These are phyloP conservation scores for Palythoa grandiflora DNA, from an alignment of 92 coral and sea anemone genomes.

Conservation along the genomic window DNA sequence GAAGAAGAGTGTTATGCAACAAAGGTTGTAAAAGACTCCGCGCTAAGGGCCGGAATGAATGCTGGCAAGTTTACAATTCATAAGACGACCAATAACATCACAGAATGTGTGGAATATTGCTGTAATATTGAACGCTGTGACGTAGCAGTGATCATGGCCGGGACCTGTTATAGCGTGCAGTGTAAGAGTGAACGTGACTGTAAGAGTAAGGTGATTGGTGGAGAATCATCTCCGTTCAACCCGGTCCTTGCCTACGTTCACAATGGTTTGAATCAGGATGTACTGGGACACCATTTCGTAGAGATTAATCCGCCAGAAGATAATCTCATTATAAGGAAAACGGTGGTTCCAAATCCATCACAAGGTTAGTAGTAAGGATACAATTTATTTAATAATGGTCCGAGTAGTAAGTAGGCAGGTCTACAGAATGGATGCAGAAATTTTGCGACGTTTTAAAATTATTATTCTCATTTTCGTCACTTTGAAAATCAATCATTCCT, in stretches of 20 bases:
- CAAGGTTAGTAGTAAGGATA: conserved; percentile 42
- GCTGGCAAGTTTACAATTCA: conserved; percentile 64
- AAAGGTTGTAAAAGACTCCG: conserved; percentile 34
- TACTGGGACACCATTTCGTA: conserved; percentile 20
- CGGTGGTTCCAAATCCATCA: conserved; percentile 61
- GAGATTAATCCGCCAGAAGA: conserved; percentile 11
- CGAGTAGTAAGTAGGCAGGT: too few relatives aligned
- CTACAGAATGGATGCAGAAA: too few relatives aligned
- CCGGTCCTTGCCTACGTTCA: conserved; percentile 53
- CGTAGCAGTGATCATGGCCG: conserved; percentile 67
- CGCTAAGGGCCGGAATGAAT: conserved; percentile 60
- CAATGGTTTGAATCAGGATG: conserved; percentile 20
- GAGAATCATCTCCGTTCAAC: conserved; percentile 29
- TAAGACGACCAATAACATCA: conserved; percentile 51
- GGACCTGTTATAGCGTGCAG: conserved; percentile 67
- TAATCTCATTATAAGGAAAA: conserved; percentile 54
- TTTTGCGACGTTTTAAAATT: too few relatives aligned
- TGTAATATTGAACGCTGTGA: conserved; percentile 62
- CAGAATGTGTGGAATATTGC: conserved; percentile 53
- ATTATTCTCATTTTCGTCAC: too few relatives aligned
- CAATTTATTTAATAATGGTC: not conserved
- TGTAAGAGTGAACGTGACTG: conserved; percentile 59
- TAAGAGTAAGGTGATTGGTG: conserved; percentile 38
- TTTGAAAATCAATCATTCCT: too few relatives aligned
- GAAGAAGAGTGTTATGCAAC: conserved; percentile 35